Evolutionary conservation across 1,140 invertebrate genomes (phyloP), one percentile per base, ranked within the genome.

Genomic region (Glossosoma conforme): DNA sequence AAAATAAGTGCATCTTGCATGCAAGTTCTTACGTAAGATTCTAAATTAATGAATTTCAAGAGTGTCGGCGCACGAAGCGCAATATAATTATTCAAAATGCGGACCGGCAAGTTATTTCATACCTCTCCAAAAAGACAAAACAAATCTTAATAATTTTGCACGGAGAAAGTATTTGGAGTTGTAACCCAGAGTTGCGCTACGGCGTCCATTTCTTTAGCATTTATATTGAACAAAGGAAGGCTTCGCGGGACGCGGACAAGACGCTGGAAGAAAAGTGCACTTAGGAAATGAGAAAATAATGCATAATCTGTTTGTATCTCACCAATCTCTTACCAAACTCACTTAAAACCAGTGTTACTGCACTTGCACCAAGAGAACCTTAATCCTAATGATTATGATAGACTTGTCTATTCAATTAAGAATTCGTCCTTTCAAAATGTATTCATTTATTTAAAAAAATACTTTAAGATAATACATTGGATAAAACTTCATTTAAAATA

Each of bases 211-310:
- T 52, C 49, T 57, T 57, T 51, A 57, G 49, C 54, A 53, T 57
- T 57, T 57, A 57, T 57, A 57, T 52, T 57, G 49, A 57, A 57
- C 44, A 57, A 48, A 57, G 48, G 54, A 56, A 43, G 43, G 48
- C 48, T 28, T 25, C 21, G 32, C 2, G 9, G 17, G 8, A 11
- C 9, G 32, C 19, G 11, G 35, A 9, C n/a, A 38, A 35, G 54
- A 52, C 24, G 49, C 21, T 22, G 25, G 19, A 46, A 56, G 49
- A 52, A 49, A 57, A 52, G 52, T 57, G 54, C 54, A 57, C 54
- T 57, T 57, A 57, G 54, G 54, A 57, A 57, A 57, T 57, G 54
- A 57, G 45, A 36, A 48, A 44, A 52, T 15, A 53, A 40, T 57
- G 54, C 54, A 57, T 53, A 57, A 57, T 50, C 49, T 48, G 49